These are phyloP conservation scores for Merluccius polli DNA, from an alignment of 2,797 vertebrate genomes.

Conservation along the genomic window DNA sequence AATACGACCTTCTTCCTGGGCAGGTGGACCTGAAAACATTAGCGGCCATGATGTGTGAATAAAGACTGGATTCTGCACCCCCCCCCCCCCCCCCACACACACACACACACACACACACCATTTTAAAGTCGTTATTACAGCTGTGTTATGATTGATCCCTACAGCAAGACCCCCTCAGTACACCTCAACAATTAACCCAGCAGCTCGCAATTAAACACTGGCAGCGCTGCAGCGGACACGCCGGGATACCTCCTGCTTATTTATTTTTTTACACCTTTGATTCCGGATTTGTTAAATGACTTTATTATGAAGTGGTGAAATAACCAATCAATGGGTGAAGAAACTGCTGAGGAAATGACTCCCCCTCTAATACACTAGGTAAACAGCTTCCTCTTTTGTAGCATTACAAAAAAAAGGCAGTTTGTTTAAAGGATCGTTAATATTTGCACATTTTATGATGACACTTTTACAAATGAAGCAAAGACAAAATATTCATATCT, in stretches of 20 bases:
- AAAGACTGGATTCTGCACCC: slow-evolving; percentile 56
- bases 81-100: slow-evolving; percentile 15
- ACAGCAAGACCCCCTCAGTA: slow-evolving; percentile 60
- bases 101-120: slow-evolving; percentile 69
- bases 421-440: background rate
- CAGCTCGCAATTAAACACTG: slow-evolving; percentile 69
- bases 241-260: slow-evolving; percentile 54
- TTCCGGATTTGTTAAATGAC: slow-evolving; percentile 47
- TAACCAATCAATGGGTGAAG: slow-evolving; percentile 59
- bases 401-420: background rate
- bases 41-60: slow-evolving; percentile 54
- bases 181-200: slow-evolving; percentile 80
- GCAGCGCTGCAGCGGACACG: slow-evolving; percentile 56
- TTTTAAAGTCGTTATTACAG: slow-evolving; percentile 81
- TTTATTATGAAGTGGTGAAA: slow-evolving; percentile 51
- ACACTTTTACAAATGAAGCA: background rate
- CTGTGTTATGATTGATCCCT: slow-evolving; percentile 73
- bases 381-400: slow-evolving; percentile 2
- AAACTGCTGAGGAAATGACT: slow-evolving; percentile 14
- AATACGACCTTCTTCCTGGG: slow-evolving; percentile 54
- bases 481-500: background rate
- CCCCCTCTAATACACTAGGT: background rate
- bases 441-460: background rate
- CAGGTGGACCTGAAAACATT: slow-evolving; percentile 55
- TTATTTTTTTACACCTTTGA: slow-evolving; percentile 66